phyloP scores from a whole-genome alignment of 2,888 invertebrate species.

The Cybosia mesomella region DNA sequence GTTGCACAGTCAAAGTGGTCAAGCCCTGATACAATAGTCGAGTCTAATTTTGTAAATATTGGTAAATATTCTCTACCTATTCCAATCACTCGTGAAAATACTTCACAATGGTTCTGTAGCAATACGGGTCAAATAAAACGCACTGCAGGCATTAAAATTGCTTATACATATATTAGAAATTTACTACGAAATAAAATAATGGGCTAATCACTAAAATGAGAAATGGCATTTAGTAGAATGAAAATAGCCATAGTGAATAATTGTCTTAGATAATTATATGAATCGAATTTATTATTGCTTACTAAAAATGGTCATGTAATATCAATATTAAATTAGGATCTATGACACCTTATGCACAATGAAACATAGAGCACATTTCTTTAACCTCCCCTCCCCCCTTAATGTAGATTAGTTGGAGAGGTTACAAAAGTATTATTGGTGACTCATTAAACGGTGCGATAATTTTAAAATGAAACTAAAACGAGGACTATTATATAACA shows the following conservation, averaged over 20 bases:
- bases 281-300: background rate
- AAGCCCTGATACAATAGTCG: too few species aligned
- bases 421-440: background rate
- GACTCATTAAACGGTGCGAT: background rate
- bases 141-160: background rate
- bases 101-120: background rate
- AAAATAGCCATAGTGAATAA: too few species aligned
- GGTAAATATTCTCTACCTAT: background rate
- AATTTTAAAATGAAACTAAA: background rate
- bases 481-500: background rate
- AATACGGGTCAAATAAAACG: background rate
- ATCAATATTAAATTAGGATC: background rate
- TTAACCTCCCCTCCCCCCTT: too few species aligned
- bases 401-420: background rate
- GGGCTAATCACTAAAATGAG: background rate
- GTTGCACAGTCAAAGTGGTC: too few species aligned
- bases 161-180: background rate
- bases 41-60: background rate
- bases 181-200: background rate
- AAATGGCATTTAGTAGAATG: background rate
- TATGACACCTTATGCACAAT: background rate
- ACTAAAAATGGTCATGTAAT: background rate
- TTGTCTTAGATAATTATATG: background rate
- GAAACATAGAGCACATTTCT: background rate
- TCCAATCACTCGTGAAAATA: background rate